Base-by-base conservation (phyloP, 2,888 invertebrate species). In the Tipula confusa region DNA sequence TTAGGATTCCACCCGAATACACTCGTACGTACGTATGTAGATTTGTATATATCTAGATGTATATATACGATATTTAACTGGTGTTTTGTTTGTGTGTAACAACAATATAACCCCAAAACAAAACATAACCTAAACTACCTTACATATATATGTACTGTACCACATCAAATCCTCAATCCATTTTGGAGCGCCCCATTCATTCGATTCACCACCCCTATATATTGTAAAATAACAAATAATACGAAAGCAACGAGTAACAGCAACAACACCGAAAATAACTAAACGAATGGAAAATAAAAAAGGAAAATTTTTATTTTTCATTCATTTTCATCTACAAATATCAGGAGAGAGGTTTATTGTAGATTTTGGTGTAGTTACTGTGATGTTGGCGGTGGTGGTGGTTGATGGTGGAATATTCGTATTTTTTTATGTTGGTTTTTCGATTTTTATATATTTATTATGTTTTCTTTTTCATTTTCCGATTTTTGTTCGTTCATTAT, bases 311-410 rank as follows among this genome's bases (percentile, higher is more conserved):
- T 29, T 80, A 80, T 29, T 80, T 80, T 80, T 80, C 80, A 80
- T 80, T 80, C 80, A 80, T 80, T 80, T 79, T 80, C 80, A 80
- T 80, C 80, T 80, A 80, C 80, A 29, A 80, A 64, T 64, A 64
- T 64, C 64, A 64, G 64, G 64, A 64, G 64, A 64, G 64, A 64
- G 64, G 64, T 64, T 64, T 64, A 64, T 64, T 64, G 64, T 64
- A 64, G 64, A 64, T 64, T 43, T 64, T 24, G 64, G 64, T 64
- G 64, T 64, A 64, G 24, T 24, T 24, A 64, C 64, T 64, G 24
- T 18, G 64, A 9, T 64, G 24, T 24, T 64, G 64, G 64, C 4
- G 64, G 64, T 11, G 64, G 24, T 24, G 64, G 64, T 64, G 24
- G 64, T 64, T 64, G 24, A 64, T 64, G 64, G 24, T 24, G 64